Evolutionary conservation across 1,140 invertebrate genomes (phyloP).

Genomic region (Anastatus disparis): DNA sequence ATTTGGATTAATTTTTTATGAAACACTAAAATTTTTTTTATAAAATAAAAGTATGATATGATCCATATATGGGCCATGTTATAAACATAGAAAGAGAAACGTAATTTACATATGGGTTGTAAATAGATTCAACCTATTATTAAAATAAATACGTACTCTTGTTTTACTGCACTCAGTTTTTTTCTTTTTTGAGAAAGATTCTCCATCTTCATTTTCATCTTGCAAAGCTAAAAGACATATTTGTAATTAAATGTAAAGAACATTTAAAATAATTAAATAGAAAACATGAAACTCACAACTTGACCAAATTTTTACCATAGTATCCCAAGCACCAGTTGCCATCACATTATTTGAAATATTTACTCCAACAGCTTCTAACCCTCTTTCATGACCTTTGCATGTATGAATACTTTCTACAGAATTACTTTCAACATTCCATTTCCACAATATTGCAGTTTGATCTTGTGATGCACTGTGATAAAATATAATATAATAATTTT

Average conservation of each 20-base stretch:
- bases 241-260: conserved; percentile 13
- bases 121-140: too few relatives aligned
- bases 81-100: too few relatives aligned
- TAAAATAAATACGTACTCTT: conserved; percentile 55
- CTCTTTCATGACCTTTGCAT: conserved; percentile 89
- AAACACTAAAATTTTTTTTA: conserved; percentile 10
- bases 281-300: conserved; percentile 67
- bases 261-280: conserved; percentile 22
- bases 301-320: conserved; percentile 82
- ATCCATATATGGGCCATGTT: too few relatives aligned
- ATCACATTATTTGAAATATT: conserved; percentile 74
- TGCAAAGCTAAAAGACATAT: conserved; percentile 52
- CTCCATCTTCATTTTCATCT: conserved; percentile 60
- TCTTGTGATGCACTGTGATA: conserved; percentile 85
- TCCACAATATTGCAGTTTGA: conserved; percentile 91
- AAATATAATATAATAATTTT: background rate
- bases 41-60: too few relatives aligned
- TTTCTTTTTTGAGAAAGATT: conserved; percentile 65
- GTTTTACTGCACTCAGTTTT: conserved; percentile 60
- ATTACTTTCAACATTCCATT: conserved; percentile 82
- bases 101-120: too few relatives aligned
- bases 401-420: conserved; percentile 82
- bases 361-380: conserved; percentile 85
- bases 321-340: conserved; percentile 95
- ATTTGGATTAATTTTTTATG: too few relatives aligned